A percentile compares a stretch with the other conserved stretches of the same genome.
phyloP scores from a whole-genome alignment of 2,113 vertebrate genomes.

The Elaphurus davidianus region DNA sequence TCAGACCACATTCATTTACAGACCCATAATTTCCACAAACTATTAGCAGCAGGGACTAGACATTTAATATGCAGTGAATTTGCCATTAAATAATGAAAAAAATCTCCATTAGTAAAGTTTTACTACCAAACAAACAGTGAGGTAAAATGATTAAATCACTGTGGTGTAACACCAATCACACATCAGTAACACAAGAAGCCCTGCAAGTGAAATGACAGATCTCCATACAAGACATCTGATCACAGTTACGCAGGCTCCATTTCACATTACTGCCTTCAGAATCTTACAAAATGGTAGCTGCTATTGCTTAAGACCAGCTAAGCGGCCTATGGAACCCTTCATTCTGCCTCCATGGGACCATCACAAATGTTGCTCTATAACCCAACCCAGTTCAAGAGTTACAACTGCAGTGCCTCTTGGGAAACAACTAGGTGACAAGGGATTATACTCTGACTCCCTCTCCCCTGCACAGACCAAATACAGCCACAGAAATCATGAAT shows the following conservation, averaged over 20 bases:
- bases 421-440: not conserved
- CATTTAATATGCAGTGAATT: not conserved
- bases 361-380: not conserved
- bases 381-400: not conserved
- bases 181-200: not conserved
- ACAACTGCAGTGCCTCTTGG: not conserved
- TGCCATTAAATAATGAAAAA: not conserved
- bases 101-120: not conserved
- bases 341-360: not conserved
- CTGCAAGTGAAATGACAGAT: not conserved
- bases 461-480: not conserved
- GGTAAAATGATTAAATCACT: constrained; percentile 1
- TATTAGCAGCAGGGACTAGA: not conserved
- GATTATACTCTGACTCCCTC: not conserved
- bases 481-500: not conserved
- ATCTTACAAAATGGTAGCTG: not conserved
- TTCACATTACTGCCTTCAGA: not conserved
- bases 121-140: not conserved
- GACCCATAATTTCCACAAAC: not conserved
- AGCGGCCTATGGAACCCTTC: not conserved
- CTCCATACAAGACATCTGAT: not conserved
- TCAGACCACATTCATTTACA: not conserved
- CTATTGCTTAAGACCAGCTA: not conserved
- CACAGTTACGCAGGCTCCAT: not conserved
- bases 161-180: not conserved